These are phyloP conservation scores for Leptopterna dolabrata DNA, from an alignment of 2,888 invertebrate species.

Conservation along the genomic window DNA sequence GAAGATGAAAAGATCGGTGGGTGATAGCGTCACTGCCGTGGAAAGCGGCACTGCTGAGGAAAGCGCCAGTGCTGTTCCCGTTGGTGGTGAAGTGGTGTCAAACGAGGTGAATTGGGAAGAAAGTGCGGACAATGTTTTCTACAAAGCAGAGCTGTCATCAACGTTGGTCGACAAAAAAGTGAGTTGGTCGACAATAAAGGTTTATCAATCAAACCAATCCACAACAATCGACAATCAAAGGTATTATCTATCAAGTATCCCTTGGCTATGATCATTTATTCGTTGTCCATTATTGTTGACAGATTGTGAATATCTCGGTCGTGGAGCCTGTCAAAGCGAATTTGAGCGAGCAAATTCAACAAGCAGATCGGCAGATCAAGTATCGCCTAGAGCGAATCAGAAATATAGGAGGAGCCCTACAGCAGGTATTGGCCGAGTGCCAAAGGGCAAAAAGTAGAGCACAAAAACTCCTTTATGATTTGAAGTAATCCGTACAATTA, in stretches of 20 bases:
- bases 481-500: neutral
- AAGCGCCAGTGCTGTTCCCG: neutral
- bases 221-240: too few relatives aligned
- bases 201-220: too few relatives aligned
- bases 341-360: neutral
- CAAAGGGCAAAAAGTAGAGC: neutral
- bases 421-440: neutral
- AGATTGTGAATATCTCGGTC: conserved; percentile 1
- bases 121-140: neutral
- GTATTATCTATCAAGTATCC: neutral
- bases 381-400: neutral
- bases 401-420: neutral
- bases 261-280: conserved; percentile 6
- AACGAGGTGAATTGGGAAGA: neutral
- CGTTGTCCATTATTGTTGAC: neutral
- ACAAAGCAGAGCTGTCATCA: conserved; percentile 1
- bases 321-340: neutral
- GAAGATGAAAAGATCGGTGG: neutral
- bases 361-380: conserved; percentile 16
- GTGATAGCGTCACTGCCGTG: neutral
- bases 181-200: neutral
- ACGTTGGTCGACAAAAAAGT: neutral
- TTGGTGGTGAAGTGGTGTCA: conserved; percentile 5
- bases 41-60: neutral
- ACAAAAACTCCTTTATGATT: neutral